Evolutionary conservation across 37 sponge, comb jelly and placozoan genomes (phyloP).

Genomic region (Amphimedon queenslandica): DNA sequence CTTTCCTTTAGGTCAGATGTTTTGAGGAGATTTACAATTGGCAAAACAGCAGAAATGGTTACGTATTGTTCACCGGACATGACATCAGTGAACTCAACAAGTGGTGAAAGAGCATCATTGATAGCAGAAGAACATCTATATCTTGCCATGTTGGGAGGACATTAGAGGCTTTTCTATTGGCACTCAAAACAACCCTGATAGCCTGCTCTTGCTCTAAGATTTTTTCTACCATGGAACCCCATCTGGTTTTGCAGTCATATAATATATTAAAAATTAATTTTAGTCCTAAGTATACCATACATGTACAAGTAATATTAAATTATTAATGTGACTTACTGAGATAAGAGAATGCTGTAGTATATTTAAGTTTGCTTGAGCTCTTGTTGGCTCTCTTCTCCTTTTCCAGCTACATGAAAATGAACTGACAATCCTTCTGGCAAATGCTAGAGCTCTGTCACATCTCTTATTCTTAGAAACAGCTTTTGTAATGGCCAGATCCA

Average conservation of each 20-base stretch:
- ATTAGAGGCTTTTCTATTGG: background rate
- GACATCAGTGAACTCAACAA: constrained; percentile 18
- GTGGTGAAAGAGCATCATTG: constrained; percentile 12
- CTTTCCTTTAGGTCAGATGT: background rate
- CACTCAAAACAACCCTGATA: background rate
- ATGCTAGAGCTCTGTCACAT: constrained; percentile 12
- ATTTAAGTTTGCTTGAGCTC: constrained; percentile 9
- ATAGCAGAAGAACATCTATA: constrained; percentile 18
- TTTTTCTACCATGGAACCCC: constrained; percentile 11
- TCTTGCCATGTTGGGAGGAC: constrained; percentile 23
- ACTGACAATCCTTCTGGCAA: constrained; percentile 17
- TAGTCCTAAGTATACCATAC: background rate
- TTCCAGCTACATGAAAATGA: constrained; percentile 27
- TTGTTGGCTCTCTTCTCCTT: constrained; percentile 7
- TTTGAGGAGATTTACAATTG: constrained; percentile 7
- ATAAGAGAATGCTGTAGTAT: constrained; percentile 17
- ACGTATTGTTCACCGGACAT: constrained; percentile 31
- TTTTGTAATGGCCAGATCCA: constrained; percentile 20
- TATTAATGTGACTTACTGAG: constrained; percentile 4
- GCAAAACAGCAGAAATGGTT: constrained; percentile 11
- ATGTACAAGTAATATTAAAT: background rate
- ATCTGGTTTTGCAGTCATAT: background rate
- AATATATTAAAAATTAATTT: background rate
- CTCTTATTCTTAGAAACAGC: constrained; percentile 11
- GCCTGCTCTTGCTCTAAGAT: constrained; percentile 9